These are phyloP conservation scores for Perca fluviatilis DNA, from an alignment of 2,113 vertebrate species.

Conservation along the genomic window DNA sequence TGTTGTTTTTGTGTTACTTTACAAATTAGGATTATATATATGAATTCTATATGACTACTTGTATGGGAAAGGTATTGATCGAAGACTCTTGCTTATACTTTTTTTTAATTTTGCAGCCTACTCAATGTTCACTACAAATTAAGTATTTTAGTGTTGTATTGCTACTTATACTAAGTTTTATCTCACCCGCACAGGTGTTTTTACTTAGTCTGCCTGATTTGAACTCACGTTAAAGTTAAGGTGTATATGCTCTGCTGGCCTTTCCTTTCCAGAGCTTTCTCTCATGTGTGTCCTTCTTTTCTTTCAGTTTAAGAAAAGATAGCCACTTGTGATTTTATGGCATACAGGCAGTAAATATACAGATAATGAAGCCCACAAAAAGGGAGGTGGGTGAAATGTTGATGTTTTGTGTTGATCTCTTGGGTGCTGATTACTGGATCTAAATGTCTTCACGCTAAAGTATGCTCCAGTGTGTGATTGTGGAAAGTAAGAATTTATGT, in stretches of 20 bases:
- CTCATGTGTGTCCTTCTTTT: neutral
- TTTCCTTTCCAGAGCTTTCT: neutral
- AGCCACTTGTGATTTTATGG: neutral
- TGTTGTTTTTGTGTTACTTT: neutral
- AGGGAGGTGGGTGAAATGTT: neutral
- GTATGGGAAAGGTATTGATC: neutral
- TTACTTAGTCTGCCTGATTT: neutral
- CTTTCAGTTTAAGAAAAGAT: neutral
- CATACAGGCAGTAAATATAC: conserved; percentile 7
- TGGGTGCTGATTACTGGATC: conserved; percentile 36
- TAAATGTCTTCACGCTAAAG: neutral
- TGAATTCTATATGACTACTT: neutral
- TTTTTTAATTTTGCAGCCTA: neutral
- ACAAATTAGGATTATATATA: too few species aligned
- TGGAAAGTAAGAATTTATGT: conserved; percentile 9
- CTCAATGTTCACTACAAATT: neutral
- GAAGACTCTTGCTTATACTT: neutral
- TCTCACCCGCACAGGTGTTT: neutral
- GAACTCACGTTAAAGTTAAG: neutral
- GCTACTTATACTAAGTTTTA: neutral
- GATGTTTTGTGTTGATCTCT: neutral
- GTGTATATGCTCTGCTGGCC: neutral
- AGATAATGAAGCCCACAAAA: neutral
- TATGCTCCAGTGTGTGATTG: neutral
- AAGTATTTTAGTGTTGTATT: neutral